These are phyloP conservation scores for Malthinus flaveolus DNA, from an alignment of 2,888 invertebrate genomes.

Conservation along the genomic window DNA sequence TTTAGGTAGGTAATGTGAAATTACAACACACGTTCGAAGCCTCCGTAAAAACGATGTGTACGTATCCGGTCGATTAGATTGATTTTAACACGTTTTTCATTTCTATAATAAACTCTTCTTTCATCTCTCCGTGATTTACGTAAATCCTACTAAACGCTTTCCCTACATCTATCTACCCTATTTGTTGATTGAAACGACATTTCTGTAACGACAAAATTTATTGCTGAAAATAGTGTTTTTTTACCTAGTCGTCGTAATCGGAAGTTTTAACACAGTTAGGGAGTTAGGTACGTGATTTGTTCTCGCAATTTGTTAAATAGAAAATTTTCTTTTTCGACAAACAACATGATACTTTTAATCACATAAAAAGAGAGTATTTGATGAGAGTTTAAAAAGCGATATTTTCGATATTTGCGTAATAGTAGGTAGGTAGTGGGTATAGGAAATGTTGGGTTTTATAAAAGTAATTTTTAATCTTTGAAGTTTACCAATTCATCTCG, in stretches of 20 bases:
- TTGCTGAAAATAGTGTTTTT: conserved; percentile 13
- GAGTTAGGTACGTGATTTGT: not conserved
- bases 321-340: not conserved
- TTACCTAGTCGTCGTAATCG: conserved; percentile 1
- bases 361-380: not conserved
- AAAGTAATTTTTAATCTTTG: conserved; percentile 4
- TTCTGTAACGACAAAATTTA: conserved; percentile 8
- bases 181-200: conserved; percentile 21
- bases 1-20: not conserved
- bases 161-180: too few relatives aligned
- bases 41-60: conserved; percentile 4
- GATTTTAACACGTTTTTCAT: conserved; percentile 21
- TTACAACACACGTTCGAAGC: conserved; percentile 5
- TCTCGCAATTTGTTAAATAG: not conserved
- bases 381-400: not conserved
- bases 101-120: conserved; percentile 22
- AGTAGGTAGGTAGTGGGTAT: not conserved
- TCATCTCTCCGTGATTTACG: conserved; percentile 18
- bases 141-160: conserved; percentile 19
- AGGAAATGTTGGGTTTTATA: not conserved
- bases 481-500: not conserved
- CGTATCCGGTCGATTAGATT: conserved; percentile 23
- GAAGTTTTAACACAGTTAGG: conserved; percentile 1
- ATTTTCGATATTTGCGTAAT: not conserved
- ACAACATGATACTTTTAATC: not conserved